Conservation (phyloP, 2,888 invertebrate genomes). For the Phaedon cochleariae region DNA sequence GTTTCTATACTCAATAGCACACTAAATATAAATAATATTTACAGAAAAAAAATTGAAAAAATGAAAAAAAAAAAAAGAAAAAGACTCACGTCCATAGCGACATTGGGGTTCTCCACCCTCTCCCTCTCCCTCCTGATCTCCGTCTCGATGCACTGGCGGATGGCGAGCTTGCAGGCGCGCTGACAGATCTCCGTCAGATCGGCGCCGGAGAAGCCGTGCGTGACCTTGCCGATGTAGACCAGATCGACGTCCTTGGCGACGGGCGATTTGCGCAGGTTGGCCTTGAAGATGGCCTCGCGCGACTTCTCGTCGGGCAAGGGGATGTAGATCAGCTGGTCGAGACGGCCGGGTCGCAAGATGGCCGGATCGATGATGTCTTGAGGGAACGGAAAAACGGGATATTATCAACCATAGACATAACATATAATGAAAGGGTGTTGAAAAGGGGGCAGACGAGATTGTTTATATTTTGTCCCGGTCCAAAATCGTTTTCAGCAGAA, state of each 20-base stretch:
- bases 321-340: conserved; percentile 99
- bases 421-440: no score
- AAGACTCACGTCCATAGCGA: conserved; percentile 85
- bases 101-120: conserved; percentile 77
- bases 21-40: no score
- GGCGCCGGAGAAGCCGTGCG: conserved; percentile 97
- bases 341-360: conserved; percentile 95
- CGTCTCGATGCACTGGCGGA: conserved; percentile 96
- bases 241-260: conserved; percentile 95
- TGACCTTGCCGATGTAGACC: conserved; percentile 85
- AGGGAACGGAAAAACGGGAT: no score
- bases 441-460: no score
- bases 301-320: conserved; percentile 99
- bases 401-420: no score
- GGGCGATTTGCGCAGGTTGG: conserved; percentile 95
- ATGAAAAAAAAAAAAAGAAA: no score
- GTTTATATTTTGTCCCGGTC: no score
- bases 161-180: conserved; percentile 98
- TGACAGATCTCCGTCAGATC: conserved; percentile 99
- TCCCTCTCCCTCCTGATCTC: conserved; percentile 93
- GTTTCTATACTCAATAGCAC: no score
- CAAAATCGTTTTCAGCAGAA: no score
- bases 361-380: conserved; percentile 99
- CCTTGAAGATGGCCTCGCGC: conserved; percentile 93
- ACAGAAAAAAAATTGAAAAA: no score